These are phyloP conservation scores for Neomorphus geoffroyi DNA, from an alignment of 2,797 vertebrate genomes.

Conservation along the genomic window DNA sequence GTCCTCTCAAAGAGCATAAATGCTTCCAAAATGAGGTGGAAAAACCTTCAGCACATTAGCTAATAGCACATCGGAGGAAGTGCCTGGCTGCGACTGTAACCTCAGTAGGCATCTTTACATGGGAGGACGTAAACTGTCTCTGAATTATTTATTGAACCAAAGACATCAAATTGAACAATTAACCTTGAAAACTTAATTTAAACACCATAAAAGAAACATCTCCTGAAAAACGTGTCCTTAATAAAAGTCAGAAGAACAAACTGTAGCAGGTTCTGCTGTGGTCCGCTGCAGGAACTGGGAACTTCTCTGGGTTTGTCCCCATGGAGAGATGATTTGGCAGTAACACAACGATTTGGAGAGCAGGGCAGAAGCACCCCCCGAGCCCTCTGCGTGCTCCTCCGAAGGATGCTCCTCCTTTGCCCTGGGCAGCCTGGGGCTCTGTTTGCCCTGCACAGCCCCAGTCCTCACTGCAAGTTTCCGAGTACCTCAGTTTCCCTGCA, in stretches of 20 bases:
- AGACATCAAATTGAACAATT: constrained; percentile 68
- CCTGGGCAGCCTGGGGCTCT: background rate
- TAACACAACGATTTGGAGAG: background rate
- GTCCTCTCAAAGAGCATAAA: constrained; percentile 3
- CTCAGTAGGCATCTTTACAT: constrained; percentile 52
- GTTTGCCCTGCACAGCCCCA: background rate
- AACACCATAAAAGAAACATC: constrained; percentile 45
- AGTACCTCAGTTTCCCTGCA: background rate
- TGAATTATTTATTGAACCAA: constrained; percentile 70
- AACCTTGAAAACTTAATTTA: constrained; percentile 72
- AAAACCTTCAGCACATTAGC: constrained; percentile 59
- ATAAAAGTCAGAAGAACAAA: constrained; percentile 44
- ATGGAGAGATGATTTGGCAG: background rate
- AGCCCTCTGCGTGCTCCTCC: background rate
- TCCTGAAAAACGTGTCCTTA: background rate
- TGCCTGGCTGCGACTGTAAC: constrained; percentile 28
- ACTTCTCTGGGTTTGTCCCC: background rate
- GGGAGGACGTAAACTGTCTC: constrained; percentile 38
- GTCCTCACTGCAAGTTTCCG: fast-evolving
- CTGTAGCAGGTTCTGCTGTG: background rate
- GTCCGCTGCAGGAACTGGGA: background rate
- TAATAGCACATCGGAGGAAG: constrained; percentile 61
- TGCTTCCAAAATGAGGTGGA: constrained; percentile 40
- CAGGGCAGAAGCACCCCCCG: background rate
- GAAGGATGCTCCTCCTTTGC: background rate